Evolutionary conservation across 2,888 invertebrate genomes (phyloP), one percentile per base, ranked within the genome.

Genomic region (Lycia hirtaria): DNA sequence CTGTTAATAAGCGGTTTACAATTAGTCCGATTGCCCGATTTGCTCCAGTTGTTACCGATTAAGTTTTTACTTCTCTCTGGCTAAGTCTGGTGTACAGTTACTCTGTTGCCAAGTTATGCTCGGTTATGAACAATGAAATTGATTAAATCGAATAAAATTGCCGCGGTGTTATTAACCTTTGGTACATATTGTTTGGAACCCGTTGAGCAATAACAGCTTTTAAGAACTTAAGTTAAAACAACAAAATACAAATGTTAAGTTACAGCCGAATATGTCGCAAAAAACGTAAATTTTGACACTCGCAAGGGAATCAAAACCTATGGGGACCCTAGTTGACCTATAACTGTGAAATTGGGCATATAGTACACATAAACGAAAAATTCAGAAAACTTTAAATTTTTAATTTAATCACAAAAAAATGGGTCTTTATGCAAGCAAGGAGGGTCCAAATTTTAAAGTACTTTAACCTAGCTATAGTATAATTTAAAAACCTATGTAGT

Each of bases 11-110:
- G 75, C 72, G 71, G 72, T 69, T 69, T 65, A 78, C 83, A 85
- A 91, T 89, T 87, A 88, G 73, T 80, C 74, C 81, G 78, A 78
- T 80, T 78, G 81, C 78, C 80, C 80, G 90, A 90, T 91, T 88
- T 83, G 91, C 88, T 90, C 91, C 89, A 90, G 87, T 91, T 90
- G 86, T 86, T 88, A 86, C 72, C 87, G 87, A 88, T 89, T 87
- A 83, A 83, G 81, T 89, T 91, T 89, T 91, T 90, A 85, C 81
- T 41, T 37, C 35, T 51, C 64, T 75, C 79, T 68, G 75, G 76
- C 81, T 80, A 81, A 85, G 78, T 77, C 80, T 75, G 78, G 80
- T 86, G 85, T 86, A 91, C 91, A 80, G 90, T 89, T 91, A 91
- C 53, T 68, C 73, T 76, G 80, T 82, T 85, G 77, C 81, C 72